Evolutionary conservation across 2,888 invertebrate genomes (phyloP).

Genomic region (Drosophila limbata): DNA sequence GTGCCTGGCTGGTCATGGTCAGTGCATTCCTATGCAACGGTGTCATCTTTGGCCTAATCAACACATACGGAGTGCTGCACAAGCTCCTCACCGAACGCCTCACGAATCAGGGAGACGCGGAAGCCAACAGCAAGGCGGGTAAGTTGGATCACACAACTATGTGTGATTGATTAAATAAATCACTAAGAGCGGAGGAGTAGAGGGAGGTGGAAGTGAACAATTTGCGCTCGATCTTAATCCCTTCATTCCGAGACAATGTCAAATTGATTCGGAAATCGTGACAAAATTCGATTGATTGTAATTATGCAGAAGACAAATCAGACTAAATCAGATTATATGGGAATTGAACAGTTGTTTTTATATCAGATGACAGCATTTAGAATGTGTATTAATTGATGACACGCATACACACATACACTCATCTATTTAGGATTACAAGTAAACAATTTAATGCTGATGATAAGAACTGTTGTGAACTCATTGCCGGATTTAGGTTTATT

Average conservation of each 20-base stretch:
- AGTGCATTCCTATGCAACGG: slow-evolving; percentile 96
- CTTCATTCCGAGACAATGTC: slow-evolving; percentile 47
- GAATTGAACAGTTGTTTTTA: slow-evolving; percentile 53
- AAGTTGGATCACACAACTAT: slow-evolving; percentile 83
- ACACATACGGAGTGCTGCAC: slow-evolving; percentile 92
- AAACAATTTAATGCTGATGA: slow-evolving; percentile 14
- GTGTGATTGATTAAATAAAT: slow-evolving; percentile 3
- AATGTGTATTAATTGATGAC: slow-evolving; percentile 20
- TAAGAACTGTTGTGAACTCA: slow-evolving; percentile 16
- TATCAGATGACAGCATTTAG: slow-evolving; percentile 20
- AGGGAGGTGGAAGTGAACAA: slow-evolving; percentile 23
- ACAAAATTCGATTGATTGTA: slow-evolving; percentile 59
- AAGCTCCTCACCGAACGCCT: slow-evolving; percentile 89
- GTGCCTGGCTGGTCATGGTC: slow-evolving; percentile 93
- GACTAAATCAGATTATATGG: slow-evolving; percentile 63
- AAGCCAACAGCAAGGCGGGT: slow-evolving; percentile 94
- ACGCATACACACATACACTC: not conserved
- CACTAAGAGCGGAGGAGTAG: not conserved
- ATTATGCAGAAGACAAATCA: slow-evolving; percentile 61
- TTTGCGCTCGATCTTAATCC: slow-evolving; percentile 53
- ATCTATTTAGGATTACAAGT: not conserved
- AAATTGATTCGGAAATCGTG: slow-evolving; percentile 61
- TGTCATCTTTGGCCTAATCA: slow-evolving; percentile 95
- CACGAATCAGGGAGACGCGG: slow-evolving; percentile 88
- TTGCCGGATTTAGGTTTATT: slow-evolving; percentile 14